phyloP scores from a whole-genome alignment of 2,797 vertebrate species.

The Anas flavirostris region DNA sequence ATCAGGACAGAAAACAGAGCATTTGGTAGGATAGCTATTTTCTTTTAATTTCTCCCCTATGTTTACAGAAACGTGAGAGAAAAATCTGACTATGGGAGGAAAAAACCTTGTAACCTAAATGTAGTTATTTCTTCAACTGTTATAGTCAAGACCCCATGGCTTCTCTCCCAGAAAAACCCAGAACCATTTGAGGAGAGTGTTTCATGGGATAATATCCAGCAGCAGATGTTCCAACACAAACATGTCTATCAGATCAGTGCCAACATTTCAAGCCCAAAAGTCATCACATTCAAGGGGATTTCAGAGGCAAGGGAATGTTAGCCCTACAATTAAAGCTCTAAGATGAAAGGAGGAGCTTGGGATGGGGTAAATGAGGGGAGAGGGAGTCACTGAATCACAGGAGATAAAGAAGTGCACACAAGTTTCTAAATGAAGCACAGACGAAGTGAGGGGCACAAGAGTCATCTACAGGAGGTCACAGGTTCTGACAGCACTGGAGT shows the following conservation, averaged over 20 bases:
- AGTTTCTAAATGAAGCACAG: constrained; percentile 62
- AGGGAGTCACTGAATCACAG: constrained; percentile 61
- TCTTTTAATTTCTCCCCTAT: constrained; percentile 45
- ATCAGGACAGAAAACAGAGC: constrained; percentile 56
- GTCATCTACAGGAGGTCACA: constrained; percentile 83
- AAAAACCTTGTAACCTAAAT: constrained; percentile 17
- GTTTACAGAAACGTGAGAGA: constrained; percentile 39
- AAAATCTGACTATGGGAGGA: not conserved
- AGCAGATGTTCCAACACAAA: constrained; percentile 62
- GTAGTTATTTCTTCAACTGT: constrained; percentile 26
- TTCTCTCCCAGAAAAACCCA: not conserved
- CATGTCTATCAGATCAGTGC: constrained; percentile 48
- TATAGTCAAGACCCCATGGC: constrained; percentile 3
- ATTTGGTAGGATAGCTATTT: constrained; percentile 44
- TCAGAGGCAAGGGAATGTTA: constrained; percentile 75
- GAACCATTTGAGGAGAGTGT: constrained; percentile 26
- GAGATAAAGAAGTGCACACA: constrained; percentile 70
- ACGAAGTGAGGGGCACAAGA: constrained; percentile 54
- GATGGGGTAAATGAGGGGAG: not conserved
- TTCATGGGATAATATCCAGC: constrained; percentile 47
- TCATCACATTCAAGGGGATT: constrained; percentile 42
- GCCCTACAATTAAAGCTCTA: constrained; percentile 70
- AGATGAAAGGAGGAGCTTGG: constrained; percentile 1
- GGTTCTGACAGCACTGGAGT: constrained; percentile 98
- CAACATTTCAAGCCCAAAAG: constrained; percentile 52